Evolutionary conservation across 2,888 invertebrate genomes (phyloP), one percentile per base, ranked within the genome.

Genomic region (Thumatha senex): DNA sequence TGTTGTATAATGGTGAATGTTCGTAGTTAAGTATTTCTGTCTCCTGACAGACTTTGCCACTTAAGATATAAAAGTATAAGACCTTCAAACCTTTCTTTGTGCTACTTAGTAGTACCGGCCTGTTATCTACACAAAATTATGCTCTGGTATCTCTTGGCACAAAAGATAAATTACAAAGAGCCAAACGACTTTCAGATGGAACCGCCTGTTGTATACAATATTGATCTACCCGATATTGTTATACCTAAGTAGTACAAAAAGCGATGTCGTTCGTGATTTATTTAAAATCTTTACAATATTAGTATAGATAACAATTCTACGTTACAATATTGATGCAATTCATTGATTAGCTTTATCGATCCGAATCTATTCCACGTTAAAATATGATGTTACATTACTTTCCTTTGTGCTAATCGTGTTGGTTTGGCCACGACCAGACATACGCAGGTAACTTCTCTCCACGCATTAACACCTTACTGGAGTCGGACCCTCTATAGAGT

Each of bases 141-240:
- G 34, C 52, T 56, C 50, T 40, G 50, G 43, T 44, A 42, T 41
- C 31, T 60, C 54, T 58, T 65, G 51, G 55, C 57, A 60, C 33
- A 48, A 56, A 48, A 40, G 40, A 48, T 39, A 40, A 15, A 30
- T 34, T 4, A 47, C 44, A 41, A 40, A 15, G 48, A 51, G 58
- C 63, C 61, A 61, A 66, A 58, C 53, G 56, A 58, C 53, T 46
- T 60, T 65, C 35, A 11, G 51, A 56, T 58, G 48, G 43, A 65
- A 58, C 52, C 54, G 63, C 50, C 41, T 66, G 53, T 50, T 58
- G 46, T 42, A 54, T 58, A 51, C 14, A 55, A 55, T 65, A 60
- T 62, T 51, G 60, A 65, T 57, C 51, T 39, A 14, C 12, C 45
- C 31, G 31, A 51, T 39, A 11, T 31, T 48, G 43, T 10, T 47